These are phyloP conservation scores for Philaethria dido DNA, from an alignment of 2,888 invertebrate species.

Conservation along the genomic window DNA sequence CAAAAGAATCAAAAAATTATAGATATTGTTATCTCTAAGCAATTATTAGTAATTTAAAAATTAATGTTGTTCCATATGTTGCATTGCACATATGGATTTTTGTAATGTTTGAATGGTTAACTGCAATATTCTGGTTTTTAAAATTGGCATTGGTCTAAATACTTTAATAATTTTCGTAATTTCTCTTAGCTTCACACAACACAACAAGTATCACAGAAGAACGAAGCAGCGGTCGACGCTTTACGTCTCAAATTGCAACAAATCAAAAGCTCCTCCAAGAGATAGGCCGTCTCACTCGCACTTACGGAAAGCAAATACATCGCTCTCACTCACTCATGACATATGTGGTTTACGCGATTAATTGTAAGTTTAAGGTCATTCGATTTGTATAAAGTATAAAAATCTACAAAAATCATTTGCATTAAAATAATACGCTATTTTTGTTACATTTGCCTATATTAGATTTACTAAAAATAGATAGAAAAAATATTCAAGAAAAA, in stretches of 20 bases:
- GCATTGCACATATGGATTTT: no score
- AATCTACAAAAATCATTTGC: conserved; percentile 9
- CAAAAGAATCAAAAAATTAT: no score
- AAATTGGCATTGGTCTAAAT: no score
- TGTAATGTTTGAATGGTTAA: no score
- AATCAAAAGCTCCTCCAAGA: conserved; percentile 80
- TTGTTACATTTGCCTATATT: conserved; percentile 26
- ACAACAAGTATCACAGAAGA: conserved; percentile 67
- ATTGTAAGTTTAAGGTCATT: background rate
- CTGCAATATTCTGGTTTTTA: no score
- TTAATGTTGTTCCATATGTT: no score
- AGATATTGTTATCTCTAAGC: no score
- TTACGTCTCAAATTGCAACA: conserved; percentile 80
- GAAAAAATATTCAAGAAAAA: background rate
- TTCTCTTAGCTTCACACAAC: conserved; percentile 70
- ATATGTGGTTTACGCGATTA: conserved; percentile 31
- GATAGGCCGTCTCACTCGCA: conserved; percentile 56
- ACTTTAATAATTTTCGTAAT: background rate
- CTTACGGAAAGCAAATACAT: conserved; percentile 23
- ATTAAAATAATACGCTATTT: conserved; percentile 23
- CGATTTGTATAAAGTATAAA: conserved; percentile 20
- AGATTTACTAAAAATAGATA: conserved; percentile 21
- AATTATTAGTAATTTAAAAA: no score
- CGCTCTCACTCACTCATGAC: conserved; percentile 40
- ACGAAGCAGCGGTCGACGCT: conserved; percentile 77